Evolutionary conservation across 2,113 vertebrate genomes (phyloP), one percentile per base, ranked within the genome.

Genomic region (Nothoprocta pentlandii): DNA sequence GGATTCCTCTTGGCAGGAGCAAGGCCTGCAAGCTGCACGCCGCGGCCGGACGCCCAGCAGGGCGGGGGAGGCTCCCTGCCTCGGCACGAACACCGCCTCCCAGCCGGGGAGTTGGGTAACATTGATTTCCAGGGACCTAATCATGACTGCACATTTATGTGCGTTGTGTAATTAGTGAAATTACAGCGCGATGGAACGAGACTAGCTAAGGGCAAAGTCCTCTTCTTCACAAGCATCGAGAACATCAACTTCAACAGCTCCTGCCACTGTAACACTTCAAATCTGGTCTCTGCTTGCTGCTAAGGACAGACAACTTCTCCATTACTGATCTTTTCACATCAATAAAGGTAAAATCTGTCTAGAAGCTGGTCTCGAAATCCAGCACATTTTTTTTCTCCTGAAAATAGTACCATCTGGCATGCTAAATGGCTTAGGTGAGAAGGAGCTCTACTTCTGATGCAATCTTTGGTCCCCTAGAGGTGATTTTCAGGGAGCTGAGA

Each of bases 91-190:
- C 44, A 23, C 16, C 42, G 4, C 78, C 41, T 63, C n/a, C 46
- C 11, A 32, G 26, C 83, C n/a, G 1, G 1, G 61, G 17, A 78
- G 16, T 0, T n/a, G 0, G 5, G 4, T 20, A 70, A 32, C 58
- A 17, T 12, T 4, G 61, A 61, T 26, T 22, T n/a, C 78, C 74
- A 79, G 26, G 28, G 19, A 44, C 7, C 34, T 15, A 58, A 51
- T 9, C n/a, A 34, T 15, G 17, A 22, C 17, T 21, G 14, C 34
- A 0, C 4, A 30, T 70, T 75, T 26, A 71, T 30, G 82, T 36
- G 62, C 71, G 1, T 21, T 34, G 69, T 70, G 30, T 28, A 81
- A 84, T 17, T 1, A 17, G 58, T 19, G 53, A 90, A 81, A 67
- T 13, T 46, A 20, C 64, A 36, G 69, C 0, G 34, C 42, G 87